Conservation (phyloP, 2,888 invertebrate genomes). For the Rhamphomyia laevipes region DNA sequence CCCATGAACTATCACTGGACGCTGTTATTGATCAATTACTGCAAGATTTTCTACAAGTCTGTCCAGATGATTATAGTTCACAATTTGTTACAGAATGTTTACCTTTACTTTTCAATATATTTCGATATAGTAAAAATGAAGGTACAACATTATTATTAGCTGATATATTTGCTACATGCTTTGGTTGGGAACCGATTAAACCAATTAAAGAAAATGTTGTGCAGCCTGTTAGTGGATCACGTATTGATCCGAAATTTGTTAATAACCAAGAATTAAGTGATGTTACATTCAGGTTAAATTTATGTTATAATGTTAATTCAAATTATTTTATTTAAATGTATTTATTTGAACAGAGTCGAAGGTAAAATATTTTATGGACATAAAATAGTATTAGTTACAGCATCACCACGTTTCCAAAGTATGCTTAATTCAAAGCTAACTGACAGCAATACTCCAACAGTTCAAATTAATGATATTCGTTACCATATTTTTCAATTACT, state of each 20-base stretch:
- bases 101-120: slow-evolving; percentile 78
- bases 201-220: slow-evolving; percentile 55
- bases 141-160: slow-evolving; percentile 76
- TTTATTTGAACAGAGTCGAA: slow-evolving; percentile 52
- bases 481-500: slow-evolving; percentile 87
- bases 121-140: slow-evolving; percentile 85
- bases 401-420: slow-evolving; percentile 71
- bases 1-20: slow-evolving; percentile 71
- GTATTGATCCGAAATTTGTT: slow-evolving; percentile 86
- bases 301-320: background rate
- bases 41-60: slow-evolving; percentile 82
- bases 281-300: slow-evolving; percentile 63
- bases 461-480: slow-evolving; percentile 84
- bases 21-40: slow-evolving; percentile 77
- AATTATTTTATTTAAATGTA: background rate
- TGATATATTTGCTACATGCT: slow-evolving; percentile 82
- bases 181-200: slow-evolving; percentile 76
- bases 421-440: slow-evolving; percentile 69
- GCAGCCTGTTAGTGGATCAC: slow-evolving; percentile 52
- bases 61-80: slow-evolving; percentile 78
- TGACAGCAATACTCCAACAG: slow-evolving; percentile 66
- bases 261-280: slow-evolving; percentile 89
- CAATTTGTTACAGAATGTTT: slow-evolving; percentile 85
- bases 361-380: slow-evolving; percentile 86
- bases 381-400: slow-evolving; percentile 85